phyloP scores from a whole-genome alignment of 2,888 invertebrate species.

The Tetranychus truncatus region DNA sequence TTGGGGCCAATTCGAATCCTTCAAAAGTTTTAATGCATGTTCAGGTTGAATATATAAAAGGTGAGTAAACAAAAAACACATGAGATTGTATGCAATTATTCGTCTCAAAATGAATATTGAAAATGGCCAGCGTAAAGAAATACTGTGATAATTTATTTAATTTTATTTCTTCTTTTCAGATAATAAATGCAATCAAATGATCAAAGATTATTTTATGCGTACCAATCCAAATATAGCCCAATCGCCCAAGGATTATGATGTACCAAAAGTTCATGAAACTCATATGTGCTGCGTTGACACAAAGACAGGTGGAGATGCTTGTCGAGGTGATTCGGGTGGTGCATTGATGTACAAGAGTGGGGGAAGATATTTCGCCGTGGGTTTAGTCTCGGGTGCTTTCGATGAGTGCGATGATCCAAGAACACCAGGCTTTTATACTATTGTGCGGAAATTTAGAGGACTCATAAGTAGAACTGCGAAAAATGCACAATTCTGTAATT shows the following conservation, averaged over 20 bases:
- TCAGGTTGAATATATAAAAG: conserved; percentile 1
- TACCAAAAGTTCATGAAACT: conserved; percentile 6
- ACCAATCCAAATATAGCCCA: not conserved
- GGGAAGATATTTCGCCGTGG: not conserved
- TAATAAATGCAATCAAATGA: not conserved
- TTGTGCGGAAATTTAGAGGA: not conserved
- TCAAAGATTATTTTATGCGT: conserved; percentile 2
- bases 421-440: conserved; percentile 1
- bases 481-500: conserved; percentile 4
- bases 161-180: not conserved
- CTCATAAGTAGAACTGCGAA: not conserved
- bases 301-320: not conserved
- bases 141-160: not conserved
- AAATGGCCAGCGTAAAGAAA: too few species aligned
- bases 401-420: conserved; percentile 7
- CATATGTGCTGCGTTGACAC: conserved; percentile 10
- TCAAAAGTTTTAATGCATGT: conserved; percentile 4
- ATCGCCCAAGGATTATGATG: not conserved
- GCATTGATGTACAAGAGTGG: not conserved
- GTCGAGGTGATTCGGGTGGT: conserved; percentile 2
- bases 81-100: too few species aligned
- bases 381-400: conserved; percentile 8
- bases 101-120: too few species aligned
- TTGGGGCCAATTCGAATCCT: not conserved
- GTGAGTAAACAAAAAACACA: not conserved